Evolutionary conservation across 2,113 vertebrate species (phyloP), one percentile per base, ranked within the genome.

Genomic region (Ceyx cyanopectus): DNA sequence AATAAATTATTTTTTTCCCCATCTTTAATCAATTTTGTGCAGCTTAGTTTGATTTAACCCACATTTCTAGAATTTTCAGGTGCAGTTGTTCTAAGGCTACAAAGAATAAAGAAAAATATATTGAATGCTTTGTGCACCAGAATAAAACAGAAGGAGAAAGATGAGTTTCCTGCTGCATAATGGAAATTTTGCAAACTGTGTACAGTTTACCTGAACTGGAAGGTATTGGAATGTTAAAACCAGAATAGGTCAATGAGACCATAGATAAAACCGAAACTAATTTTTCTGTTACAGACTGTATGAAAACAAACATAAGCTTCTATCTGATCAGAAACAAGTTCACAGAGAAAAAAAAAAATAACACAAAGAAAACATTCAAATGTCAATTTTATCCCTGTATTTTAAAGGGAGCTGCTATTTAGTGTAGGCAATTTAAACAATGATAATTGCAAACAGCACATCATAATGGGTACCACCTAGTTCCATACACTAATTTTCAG

Each of bases 101-200:
- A 63, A 65, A 70, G 26, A 84, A 73, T 26, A 62, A 81, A 85
- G 34, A 40, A 63, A 77, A 63, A 29, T 12, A 43, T 26, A 62
- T 4, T 16, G 26, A 76, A 87, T 26, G 30, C 8, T 66, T 30
- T 54, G 50, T 30, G 27, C 72, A 50, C 20, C 65, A 14, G 5
- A 10, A 69, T 30, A 73, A 78, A 85, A 48, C 10, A 63, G 20
- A 65, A 48, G 40, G n/a, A 73, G 32, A 89, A 81, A 73, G 37
- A 30, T 8, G 37, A 53, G 32, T 40, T 73, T 77, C 29, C 89
- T 62, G 50, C 22, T 89, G 48, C 43, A 19, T 73, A 51, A 74
- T 2, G 20, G 12, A 32, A 68, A 48, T 43, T 22, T 37, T 2
- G 2, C 45, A 66, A 73, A 5, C 7, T 6, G 4, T 0, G 3